phyloP scores from a whole-genome alignment of 2,888 invertebrate genomes.

The Zelleria hepariella region DNA sequence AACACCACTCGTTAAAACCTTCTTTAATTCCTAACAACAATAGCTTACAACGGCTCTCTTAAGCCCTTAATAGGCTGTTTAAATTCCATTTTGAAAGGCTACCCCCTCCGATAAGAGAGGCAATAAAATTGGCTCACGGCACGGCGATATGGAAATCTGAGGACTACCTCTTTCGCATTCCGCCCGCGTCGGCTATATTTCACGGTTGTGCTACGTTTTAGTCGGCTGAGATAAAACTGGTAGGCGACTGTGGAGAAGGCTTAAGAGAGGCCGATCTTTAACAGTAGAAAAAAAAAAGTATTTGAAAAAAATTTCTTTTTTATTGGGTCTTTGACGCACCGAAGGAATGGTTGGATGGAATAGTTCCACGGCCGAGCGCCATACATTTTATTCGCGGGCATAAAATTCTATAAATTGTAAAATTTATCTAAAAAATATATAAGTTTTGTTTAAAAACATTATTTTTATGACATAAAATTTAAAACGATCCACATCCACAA shows the following conservation, averaged over 20 bases:
- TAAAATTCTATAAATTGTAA: too few species aligned
- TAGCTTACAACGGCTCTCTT: constrained; percentile 9
- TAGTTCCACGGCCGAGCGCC: too few species aligned
- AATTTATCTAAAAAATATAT: too few species aligned
- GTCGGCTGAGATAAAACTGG: constrained; percentile 47
- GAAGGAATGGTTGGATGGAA: too few species aligned
- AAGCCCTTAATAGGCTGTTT: constrained; percentile 43
- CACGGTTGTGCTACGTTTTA: constrained; percentile 48
- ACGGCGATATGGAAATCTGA: constrained; percentile 15
- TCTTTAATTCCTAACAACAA: not conserved
- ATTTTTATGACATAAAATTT: too few species aligned
- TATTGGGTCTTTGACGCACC: too few species aligned
- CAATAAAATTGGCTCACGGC: constrained; percentile 49
- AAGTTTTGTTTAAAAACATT: too few species aligned
- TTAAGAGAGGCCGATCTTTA: not conserved
- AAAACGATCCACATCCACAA: too few species aligned
- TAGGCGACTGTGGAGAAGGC: constrained; percentile 25
- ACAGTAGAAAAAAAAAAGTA: not conserved
- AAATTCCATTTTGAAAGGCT: constrained; percentile 39
- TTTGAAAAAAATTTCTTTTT: too few species aligned
- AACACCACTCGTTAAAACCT: not conserved
- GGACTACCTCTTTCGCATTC: constrained; percentile 54
- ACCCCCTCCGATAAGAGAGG: constrained; percentile 42
- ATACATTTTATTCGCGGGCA: too few species aligned
- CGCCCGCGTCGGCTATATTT: constrained; percentile 54